These are phyloP conservation scores for Lithobius niger DNA, from an alignment of 1,140 invertebrate species.

Conservation along the genomic window DNA sequence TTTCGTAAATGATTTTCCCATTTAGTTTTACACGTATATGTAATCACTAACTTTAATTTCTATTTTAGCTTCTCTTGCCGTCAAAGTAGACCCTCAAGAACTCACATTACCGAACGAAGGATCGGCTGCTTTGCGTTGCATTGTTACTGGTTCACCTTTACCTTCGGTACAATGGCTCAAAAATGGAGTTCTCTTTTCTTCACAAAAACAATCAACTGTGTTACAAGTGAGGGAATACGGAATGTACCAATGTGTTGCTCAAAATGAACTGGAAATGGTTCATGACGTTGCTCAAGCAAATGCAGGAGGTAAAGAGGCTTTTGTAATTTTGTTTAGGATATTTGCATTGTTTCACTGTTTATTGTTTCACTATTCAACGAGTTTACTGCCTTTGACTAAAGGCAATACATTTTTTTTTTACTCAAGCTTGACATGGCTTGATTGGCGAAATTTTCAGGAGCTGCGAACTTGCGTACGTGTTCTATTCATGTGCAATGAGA, in stretches of 20 bases:
- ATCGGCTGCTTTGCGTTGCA: neutral
- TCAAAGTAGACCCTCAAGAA: neutral
- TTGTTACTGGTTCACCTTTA: neutral
- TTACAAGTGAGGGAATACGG: constrained; percentile 1
- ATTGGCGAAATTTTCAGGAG: too few relatives aligned
- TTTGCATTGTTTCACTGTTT: too few relatives aligned
- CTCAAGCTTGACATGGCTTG: too few relatives aligned
- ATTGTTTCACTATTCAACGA: too few relatives aligned
- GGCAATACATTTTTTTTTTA: too few relatives aligned
- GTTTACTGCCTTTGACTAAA: too few relatives aligned
- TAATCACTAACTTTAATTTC: too few relatives aligned
- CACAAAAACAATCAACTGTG: neutral
- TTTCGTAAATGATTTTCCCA: too few relatives aligned
- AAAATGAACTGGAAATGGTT: constrained; percentile 26
- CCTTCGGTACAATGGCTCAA: neutral
- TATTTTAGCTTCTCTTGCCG: neutral
- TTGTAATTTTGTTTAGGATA: too few relatives aligned
- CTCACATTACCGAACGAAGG: neutral
- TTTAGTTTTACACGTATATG: too few relatives aligned
- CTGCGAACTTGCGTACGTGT: too few relatives aligned
- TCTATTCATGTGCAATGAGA: too few relatives aligned
- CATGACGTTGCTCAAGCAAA: constrained; percentile 18
- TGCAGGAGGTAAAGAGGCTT: constrained; percentile 4
- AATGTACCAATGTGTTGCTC: constrained; percentile 10
- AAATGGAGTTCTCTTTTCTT: neutral